Conservation (phyloP, 2,797 vertebrate genomes). For the Chrysocyon brachyurus region DNA sequence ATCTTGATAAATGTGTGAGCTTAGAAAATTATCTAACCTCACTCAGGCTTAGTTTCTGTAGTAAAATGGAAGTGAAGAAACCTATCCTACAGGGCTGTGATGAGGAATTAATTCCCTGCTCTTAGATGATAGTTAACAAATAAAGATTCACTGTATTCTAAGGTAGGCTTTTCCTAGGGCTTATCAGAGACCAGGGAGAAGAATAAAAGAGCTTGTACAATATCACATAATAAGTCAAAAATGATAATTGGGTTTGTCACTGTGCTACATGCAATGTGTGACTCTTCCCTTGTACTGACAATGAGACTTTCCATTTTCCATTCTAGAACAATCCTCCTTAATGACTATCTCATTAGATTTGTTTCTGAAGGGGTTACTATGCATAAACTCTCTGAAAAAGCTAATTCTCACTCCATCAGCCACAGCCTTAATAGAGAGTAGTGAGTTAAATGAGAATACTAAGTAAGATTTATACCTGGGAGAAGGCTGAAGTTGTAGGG, state of each 20-base stretch:
- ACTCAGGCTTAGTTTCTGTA: not conserved
- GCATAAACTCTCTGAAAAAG: not conserved
- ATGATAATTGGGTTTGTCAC: not conserved
- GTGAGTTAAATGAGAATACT: conserved; percentile 8
- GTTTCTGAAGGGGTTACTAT: not conserved
- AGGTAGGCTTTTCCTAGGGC: not conserved
- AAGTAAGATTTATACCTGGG: not conserved
- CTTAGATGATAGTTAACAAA: not conserved
- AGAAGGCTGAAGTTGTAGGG: not conserved
- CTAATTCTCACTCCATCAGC: not conserved
- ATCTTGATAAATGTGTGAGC: not conserved
- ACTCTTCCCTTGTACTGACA: not conserved
- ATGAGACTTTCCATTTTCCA: not conserved
- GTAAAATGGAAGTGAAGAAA: not conserved
- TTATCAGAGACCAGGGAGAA: not conserved
- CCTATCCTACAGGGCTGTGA: not conserved
- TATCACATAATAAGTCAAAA: not conserved
- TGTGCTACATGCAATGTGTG: not conserved
- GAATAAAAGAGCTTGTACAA: not conserved
- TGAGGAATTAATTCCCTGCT: not conserved
- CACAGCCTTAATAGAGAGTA: not conserved
- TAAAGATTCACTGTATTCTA: not conserved
- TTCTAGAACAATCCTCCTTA: conserved; percentile 39
- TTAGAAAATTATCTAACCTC: not conserved
- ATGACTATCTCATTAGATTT: not conserved